phyloP scores from a whole-genome alignment of 2,113 vertebrate species.

The Motacilla tschutschensis region DNA sequence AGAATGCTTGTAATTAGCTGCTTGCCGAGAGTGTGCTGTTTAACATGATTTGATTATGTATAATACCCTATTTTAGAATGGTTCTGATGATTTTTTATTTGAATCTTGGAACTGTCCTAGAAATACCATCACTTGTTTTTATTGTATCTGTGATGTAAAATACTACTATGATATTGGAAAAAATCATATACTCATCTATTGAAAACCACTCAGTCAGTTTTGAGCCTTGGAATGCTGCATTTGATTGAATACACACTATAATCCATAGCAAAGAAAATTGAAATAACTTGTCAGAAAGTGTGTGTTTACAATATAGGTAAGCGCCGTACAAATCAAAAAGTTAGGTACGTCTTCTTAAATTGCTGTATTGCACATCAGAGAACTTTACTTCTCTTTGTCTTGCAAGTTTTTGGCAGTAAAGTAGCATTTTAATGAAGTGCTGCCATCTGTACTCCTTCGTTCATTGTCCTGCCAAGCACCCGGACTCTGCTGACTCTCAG shows the following conservation, averaged over 20 bases:
- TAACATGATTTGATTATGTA: slow-evolving; percentile 70
- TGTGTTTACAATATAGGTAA: slow-evolving; percentile 61
- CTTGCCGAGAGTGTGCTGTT: slow-evolving; percentile 68
- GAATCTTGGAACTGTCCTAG: slow-evolving; percentile 64
- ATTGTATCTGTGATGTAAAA: slow-evolving; percentile 69
- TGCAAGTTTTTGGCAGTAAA: slow-evolving; percentile 44
- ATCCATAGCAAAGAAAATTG: slow-evolving; percentile 37
- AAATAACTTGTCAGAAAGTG: slow-evolving; percentile 37
- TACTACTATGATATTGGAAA: slow-evolving; percentile 53
- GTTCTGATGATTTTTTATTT: slow-evolving; percentile 68
- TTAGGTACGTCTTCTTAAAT: slow-evolving; percentile 65
- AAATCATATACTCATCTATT: neutral
- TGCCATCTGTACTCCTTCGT: slow-evolving; percentile 42
- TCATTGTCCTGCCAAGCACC: slow-evolving; percentile 25
- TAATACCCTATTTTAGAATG: slow-evolving; percentile 69
- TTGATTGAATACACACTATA: slow-evolving; percentile 46
- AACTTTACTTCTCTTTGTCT: slow-evolving; percentile 56
- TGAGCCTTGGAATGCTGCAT: slow-evolving; percentile 70
- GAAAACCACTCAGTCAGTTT: slow-evolving; percentile 64
- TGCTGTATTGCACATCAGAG: slow-evolving; percentile 65
- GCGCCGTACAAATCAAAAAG: slow-evolving; percentile 42
- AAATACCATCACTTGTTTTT: slow-evolving; percentile 53
- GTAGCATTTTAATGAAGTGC: slow-evolving; percentile 60
- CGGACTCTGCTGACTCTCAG: slow-evolving; percentile 7
- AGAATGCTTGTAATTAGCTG: slow-evolving; percentile 75